phyloP scores from a whole-genome alignment of 2,888 invertebrate genomes.

The Temnothorax rugatulus region DNA sequence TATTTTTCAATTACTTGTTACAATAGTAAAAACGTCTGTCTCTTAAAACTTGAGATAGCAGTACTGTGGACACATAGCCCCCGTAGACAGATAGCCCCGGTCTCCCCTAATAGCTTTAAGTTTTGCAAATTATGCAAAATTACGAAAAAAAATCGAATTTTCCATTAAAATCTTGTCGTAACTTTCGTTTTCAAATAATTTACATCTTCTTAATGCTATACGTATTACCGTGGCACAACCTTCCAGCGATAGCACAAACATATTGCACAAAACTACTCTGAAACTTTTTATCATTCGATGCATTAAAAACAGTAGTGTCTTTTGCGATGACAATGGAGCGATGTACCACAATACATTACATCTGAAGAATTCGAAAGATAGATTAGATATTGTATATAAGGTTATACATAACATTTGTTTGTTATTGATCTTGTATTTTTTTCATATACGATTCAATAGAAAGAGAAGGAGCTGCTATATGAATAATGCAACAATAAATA shows the following conservation, averaged over 20 bases:
- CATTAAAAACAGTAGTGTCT: constrained; percentile 34
- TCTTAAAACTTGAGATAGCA: too few relatives aligned
- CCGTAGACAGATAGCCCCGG: too few relatives aligned
- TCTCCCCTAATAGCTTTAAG: background rate
- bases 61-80: too few relatives aligned
- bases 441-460: background rate
- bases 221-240: constrained; percentile 33
- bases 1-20: too few relatives aligned
- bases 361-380: constrained; percentile 10
- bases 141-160: background rate
- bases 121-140: constrained; percentile 7
- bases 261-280: background rate
- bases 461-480: background rate
- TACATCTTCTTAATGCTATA: background rate
- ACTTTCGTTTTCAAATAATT: constrained; percentile 4
- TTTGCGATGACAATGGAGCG: constrained; percentile 38
- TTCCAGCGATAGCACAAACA: constrained; percentile 23
- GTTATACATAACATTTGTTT: background rate
- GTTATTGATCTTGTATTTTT: background rate
- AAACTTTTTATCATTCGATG: background rate
- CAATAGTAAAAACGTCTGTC: too few relatives aligned
- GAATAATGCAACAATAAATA: background rate
- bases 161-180: background rate
- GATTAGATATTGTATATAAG: background rate
- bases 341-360: constrained; percentile 41